Evolutionary conservation across 2,888 invertebrate genomes (phyloP).

Genomic region (Mesochorus sp.): DNA sequence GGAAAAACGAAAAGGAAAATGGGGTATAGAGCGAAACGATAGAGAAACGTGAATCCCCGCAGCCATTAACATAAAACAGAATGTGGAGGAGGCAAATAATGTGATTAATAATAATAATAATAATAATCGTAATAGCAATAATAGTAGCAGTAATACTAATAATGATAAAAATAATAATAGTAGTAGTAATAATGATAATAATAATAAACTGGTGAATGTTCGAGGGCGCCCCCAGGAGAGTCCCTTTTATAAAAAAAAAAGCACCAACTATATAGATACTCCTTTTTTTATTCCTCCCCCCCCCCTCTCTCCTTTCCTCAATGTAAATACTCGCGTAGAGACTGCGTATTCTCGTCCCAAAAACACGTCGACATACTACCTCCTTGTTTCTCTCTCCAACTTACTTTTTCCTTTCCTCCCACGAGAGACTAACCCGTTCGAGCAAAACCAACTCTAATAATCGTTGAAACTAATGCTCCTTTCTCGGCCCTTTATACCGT

Average conservation of each 20-base stretch:
- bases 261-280: constrained; percentile 70
- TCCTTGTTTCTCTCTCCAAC: constrained; percentile 57
- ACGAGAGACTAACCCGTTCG: constrained; percentile 74
- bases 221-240: constrained; percentile 7
- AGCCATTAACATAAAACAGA: constrained; percentile 78
- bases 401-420: constrained; percentile 45
- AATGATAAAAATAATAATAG: constrained; percentile 46
- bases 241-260: constrained; percentile 20
- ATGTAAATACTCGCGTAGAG: constrained; percentile 38
- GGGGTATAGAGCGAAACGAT: constrained; percentile 23
- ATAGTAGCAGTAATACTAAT: constrained; percentile 42
- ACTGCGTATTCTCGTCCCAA: constrained; percentile 6
- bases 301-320: constrained; percentile 61
- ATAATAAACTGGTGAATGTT: background rate
- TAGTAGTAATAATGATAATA: constrained; percentile 24
- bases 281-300: constrained; percentile 57
- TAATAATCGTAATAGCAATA: constrained; percentile 34
- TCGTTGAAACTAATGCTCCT: constrained; percentile 81
- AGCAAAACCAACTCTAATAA: constrained; percentile 81
- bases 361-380: constrained; percentile 24
- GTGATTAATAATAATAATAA: constrained; percentile 70
- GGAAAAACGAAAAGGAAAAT: background rate
- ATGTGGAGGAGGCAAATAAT: constrained; percentile 73
- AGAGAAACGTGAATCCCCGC: constrained; percentile 63
- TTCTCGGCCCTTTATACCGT: constrained; percentile 66